Evolutionary conservation across 2,888 invertebrate genomes (phyloP).

Genomic region (Pheosia gnoma): DNA sequence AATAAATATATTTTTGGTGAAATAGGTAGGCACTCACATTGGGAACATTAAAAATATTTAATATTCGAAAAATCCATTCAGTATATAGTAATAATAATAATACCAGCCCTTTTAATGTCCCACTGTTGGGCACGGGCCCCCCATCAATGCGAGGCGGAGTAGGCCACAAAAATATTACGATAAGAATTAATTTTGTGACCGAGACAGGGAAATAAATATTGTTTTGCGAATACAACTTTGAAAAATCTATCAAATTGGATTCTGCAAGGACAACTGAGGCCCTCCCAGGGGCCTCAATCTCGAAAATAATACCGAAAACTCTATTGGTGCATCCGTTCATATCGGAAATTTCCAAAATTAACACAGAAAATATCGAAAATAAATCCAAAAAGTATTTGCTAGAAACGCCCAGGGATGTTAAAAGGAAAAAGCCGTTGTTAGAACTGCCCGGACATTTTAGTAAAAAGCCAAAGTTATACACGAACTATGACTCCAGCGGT

Average conservation of each 20-base stretch:
- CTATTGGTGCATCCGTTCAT: constrained; percentile 66
- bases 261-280: constrained; percentile 58
- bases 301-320: constrained; percentile 42
- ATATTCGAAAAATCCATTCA: too few species aligned
- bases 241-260: constrained; percentile 73
- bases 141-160: too few species aligned
- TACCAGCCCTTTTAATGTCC: too few species aligned
- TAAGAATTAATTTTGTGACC: too few species aligned
- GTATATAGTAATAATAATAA: too few species aligned
- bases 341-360: constrained; percentile 17
- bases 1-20: too few species aligned
- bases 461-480: constrained; percentile 65
- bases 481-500: constrained; percentile 8
- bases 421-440: constrained; percentile 64
- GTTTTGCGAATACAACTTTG: constrained; percentile 4
- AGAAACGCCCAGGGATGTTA: constrained; percentile 71
- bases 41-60: too few species aligned
- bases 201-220: background rate
- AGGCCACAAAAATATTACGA: too few species aligned
- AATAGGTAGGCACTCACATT: too few species aligned
- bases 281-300: constrained; percentile 66
- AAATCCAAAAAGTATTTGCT: constrained; percentile 60
- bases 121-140: too few species aligned
- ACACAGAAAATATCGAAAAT: constrained; percentile 27
- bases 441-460: constrained; percentile 61